Percentiles rank a stretch among this genome's conserved stretches.
Evolutionary conservation across 23 tunicate species (phyloP).

Genomic region (Trididemnum nubilum): DNA sequence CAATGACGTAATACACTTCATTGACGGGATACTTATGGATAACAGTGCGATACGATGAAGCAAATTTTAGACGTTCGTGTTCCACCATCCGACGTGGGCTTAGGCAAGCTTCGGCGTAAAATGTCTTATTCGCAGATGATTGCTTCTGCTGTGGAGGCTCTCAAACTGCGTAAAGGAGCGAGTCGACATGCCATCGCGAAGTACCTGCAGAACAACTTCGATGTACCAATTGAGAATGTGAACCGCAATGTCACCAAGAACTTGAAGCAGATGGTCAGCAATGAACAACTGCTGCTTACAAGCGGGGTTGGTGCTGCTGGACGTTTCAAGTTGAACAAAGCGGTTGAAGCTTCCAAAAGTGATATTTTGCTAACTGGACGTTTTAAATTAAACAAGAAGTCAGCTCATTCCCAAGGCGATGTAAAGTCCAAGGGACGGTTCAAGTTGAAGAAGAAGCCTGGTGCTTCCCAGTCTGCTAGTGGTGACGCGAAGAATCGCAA

Average conservation of each 20-base stretch:
- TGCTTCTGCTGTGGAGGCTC: conserved; percentile 58
- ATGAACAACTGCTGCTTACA: conserved; percentile 45
- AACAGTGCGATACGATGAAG: no score
- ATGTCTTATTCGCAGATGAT: conserved; percentile 75
- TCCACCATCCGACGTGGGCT: conserved; percentile 46
- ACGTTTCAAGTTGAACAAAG: conserved; percentile 47
- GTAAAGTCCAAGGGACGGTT: no score
- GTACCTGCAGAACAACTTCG: conserved; percentile 60
- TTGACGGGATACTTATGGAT: no score
- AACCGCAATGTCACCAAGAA: conserved; percentile 40
- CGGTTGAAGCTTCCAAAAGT: background rate
- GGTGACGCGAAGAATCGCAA: background rate
- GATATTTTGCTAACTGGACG: no score
- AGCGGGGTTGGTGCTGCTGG: conserved; percentile 89
- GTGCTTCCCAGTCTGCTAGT: background rate
- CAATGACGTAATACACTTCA: no score
- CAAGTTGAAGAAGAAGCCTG: no score
- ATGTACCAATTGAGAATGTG: conserved; percentile 25
- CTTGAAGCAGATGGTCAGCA: conserved; percentile 65
- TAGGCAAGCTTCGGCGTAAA: conserved; percentile 16
- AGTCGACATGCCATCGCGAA: conserved; percentile 78
- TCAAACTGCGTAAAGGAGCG: conserved; percentile 60
- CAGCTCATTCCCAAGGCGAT: no score
- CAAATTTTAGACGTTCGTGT: conserved; percentile 35
- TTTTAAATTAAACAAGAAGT: no score